phyloP scores from a whole-genome alignment of 2,797 vertebrate species.

The Paramormyrops hopkinsi region DNA sequence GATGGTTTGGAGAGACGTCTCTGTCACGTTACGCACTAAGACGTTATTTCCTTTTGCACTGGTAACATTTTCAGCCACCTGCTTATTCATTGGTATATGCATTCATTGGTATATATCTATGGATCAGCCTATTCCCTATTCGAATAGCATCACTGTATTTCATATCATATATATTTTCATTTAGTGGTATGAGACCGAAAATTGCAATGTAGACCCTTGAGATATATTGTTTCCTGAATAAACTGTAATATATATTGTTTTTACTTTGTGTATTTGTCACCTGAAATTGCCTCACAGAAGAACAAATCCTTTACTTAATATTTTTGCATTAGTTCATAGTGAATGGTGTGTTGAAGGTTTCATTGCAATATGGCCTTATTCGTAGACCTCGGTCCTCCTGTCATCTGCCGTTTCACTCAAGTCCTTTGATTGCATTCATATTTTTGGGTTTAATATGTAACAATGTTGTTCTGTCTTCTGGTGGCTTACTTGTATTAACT shows the following conservation, averaged over 20 bases:
- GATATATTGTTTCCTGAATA: neutral
- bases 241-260: neutral
- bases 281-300: neutral
- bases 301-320: neutral
- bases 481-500: neutral
- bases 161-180: conserved; percentile 4
- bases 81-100: neutral
- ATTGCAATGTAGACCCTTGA: conserved; percentile 5
- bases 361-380: neutral
- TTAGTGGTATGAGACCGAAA: neutral
- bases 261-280: neutral
- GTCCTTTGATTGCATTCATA: neutral
- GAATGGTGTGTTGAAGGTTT: neutral
- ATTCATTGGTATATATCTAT: neutral
- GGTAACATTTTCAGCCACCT: neutral
- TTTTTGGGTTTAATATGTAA: neutral
- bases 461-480: neutral
- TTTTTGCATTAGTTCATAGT: neutral
- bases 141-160: neutral
- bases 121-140: neutral
- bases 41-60: neutral
- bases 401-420: neutral
- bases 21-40: neutral
- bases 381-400: neutral
- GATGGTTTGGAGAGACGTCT: neutral